phyloP scores from a whole-genome alignment of 2,888 invertebrate species.

The Punctoribates punctum region DNA sequence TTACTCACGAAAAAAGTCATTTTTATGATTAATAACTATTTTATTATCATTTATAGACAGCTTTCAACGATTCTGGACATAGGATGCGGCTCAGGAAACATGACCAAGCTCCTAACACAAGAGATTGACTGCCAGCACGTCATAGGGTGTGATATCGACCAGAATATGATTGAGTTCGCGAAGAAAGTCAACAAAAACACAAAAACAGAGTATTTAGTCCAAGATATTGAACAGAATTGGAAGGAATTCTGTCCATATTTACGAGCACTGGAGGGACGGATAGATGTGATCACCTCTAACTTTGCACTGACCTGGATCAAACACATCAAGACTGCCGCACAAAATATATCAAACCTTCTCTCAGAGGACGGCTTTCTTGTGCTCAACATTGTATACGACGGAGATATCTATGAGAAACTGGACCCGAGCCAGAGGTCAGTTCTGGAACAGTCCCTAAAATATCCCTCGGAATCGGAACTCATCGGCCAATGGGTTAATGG shows the following conservation, averaged over 20 bases:
- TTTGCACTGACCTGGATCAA: conserved; percentile 37
- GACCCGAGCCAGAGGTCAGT: neutral
- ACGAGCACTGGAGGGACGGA: neutral
- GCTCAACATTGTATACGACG: conserved; percentile 38
- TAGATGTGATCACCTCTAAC: conserved; percentile 33
- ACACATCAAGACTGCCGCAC: conserved; percentile 1
- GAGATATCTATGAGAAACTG: conserved; percentile 26
- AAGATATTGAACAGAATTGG: conserved; percentile 37
- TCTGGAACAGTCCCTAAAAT: neutral
- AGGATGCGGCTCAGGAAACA: conserved; percentile 39
- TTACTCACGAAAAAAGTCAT: too few relatives aligned
- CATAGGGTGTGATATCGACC: conserved; percentile 37
- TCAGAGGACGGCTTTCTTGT: conserved; percentile 13
- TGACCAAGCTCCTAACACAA: conserved; percentile 1
- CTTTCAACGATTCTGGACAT: conserved; percentile 28
- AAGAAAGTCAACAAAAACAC: neutral
- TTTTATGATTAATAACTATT: neutral
- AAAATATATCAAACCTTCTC: conserved; percentile 18
- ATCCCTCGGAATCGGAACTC: conserved; percentile 28
- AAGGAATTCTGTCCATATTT: neutral
- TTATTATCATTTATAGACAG: neutral
- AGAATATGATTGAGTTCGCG: conserved; percentile 36
- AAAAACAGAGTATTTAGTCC: conserved; percentile 29
- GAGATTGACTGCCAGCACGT: neutral
- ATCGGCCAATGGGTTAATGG: neutral